Percentiles rank a stretch among this genome's conserved stretches.
These are phyloP conservation scores for Notospermus geniculatus DNA, from an alignment of 1,140 invertebrate genomes.

Conservation along the genomic window DNA sequence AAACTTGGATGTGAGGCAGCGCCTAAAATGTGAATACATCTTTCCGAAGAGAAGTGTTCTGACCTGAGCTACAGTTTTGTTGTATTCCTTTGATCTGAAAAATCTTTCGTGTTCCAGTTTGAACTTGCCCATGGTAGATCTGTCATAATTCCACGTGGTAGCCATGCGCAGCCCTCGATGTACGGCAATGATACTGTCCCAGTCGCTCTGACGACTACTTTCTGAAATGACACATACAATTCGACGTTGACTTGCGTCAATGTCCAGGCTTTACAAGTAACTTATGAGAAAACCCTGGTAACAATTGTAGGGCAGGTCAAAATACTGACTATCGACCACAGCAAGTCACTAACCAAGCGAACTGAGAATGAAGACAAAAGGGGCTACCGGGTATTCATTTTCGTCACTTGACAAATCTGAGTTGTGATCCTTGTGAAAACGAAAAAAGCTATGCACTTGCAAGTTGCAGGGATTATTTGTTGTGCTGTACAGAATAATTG, in stretches of 20 bases:
- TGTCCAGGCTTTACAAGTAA: no score
- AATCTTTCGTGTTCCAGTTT: conserved; percentile 60
- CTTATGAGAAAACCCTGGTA: no score
- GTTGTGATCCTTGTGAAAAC: no score
- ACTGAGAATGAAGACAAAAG: background rate
- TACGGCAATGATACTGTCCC: conserved; percentile 83
- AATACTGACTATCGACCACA: no score
- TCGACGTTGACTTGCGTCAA: no score
- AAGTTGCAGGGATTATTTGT: no score
- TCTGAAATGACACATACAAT: conserved; percentile 47
- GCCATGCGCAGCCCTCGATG: conserved; percentile 71
- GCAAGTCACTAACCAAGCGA: no score
- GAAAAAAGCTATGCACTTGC: no score
- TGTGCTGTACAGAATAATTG: no score
- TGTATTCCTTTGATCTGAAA: conserved; percentile 31
- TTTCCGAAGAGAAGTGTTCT: conserved; percentile 9
- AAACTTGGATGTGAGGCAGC: no score
- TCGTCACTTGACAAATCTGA: no score
- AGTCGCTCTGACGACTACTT: conserved; percentile 60
- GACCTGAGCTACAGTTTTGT: conserved; percentile 48
- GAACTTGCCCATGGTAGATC: conserved; percentile 79
- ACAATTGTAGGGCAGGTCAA: no score
- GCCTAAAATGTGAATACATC: background rate
- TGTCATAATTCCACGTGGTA: conserved; percentile 90
- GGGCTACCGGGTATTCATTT: background rate